Evolutionary conservation across 2,113 vertebrate genomes (phyloP), one percentile per base, ranked within the genome.

Genomic region (Campylomormyrus tamandua): DNA sequence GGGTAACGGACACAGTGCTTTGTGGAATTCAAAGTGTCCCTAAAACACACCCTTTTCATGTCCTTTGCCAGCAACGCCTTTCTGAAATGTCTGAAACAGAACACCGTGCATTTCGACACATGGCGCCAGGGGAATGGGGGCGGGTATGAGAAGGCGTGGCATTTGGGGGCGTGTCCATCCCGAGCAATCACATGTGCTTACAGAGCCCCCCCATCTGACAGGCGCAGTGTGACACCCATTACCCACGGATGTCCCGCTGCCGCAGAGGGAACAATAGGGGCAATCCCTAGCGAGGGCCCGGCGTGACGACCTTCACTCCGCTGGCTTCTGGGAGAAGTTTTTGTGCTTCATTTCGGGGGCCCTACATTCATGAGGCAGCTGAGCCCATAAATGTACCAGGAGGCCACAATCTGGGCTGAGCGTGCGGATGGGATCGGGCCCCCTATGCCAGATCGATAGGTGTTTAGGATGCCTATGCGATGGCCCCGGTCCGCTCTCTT

Each of bases 191-290:
- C 95, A 95, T 94, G 94, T 94, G 95, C 93, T 89, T 58, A 49
- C 77, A 6, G 58, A 92, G 91, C 3, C 89, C 9, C 52, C 91
- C 93, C 90, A 88, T 90, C 92, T 95, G 95, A 95, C 95, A 95
- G 93, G 90, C 93, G 91, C 95, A 94, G 95, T 92, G 94, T 95
- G 94, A 94, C 92, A 94, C 93, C 92, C 91, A 96, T 95, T 96
- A 96, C 90, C 91, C 46, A 42, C 56, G 87, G 74, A 84, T 53
- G 35, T 90, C 91, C 17, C 5, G 77, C 80, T 27, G 39, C 50
- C 27, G n/a, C 52, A 4, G 17, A 45, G 83, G 90, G 56, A 62
- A 96, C 95, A 96, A 96, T 93, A 91, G 93, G 91, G 92, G 90
- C 83, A 88, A 87, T 92, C 92, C 90, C 35, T 3, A 35, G 17